Conservation (phyloP, 2,888 invertebrate species). For the Chrysolina haemoptera region DNA sequence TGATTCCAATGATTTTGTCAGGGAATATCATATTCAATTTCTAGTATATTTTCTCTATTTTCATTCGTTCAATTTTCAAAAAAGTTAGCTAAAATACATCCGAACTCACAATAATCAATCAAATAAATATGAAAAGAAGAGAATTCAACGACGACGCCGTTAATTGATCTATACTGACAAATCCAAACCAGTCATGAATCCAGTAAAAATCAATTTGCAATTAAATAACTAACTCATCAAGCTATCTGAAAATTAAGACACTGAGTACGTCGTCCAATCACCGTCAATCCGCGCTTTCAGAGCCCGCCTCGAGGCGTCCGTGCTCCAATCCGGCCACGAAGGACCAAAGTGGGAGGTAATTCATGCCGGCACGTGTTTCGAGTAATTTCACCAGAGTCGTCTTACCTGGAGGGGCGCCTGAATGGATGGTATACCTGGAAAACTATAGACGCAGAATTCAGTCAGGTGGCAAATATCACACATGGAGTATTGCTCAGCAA, state of each 20-base stretch:
- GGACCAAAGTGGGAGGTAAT: conserved; percentile 38
- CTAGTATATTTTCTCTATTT: too few species aligned
- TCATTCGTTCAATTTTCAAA: not conserved
- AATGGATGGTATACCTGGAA: conserved; percentile 60
- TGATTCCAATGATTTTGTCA: too few species aligned
- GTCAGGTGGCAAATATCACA: conserved; percentile 61
- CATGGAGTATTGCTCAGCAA: conserved; percentile 42
- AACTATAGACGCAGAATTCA: conserved; percentile 58
- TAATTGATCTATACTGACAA: conserved; percentile 39
- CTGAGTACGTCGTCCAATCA: conserved; percentile 50
- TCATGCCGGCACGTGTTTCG: conserved; percentile 58
- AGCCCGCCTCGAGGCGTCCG: conserved; percentile 38
- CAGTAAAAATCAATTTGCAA: conserved; percentile 55
- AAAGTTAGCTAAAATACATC: not conserved
- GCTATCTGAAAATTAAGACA: conserved; percentile 52
- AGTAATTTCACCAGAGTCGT: conserved; percentile 44
- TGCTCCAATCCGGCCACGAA: conserved; percentile 44
- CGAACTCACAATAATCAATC: not conserved
- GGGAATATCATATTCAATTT: too few species aligned
- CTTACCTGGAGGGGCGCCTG: conserved; percentile 54
- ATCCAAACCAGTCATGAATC: conserved; percentile 22
- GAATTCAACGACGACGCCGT: conserved; percentile 19
- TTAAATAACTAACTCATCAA: conserved; percentile 59
- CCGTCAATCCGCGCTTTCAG: conserved; percentile 41
- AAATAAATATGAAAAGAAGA: conserved; percentile 3